phyloP scores from a whole-genome alignment of 1,140 invertebrate species.

The Anthonomus grandis region DNA sequence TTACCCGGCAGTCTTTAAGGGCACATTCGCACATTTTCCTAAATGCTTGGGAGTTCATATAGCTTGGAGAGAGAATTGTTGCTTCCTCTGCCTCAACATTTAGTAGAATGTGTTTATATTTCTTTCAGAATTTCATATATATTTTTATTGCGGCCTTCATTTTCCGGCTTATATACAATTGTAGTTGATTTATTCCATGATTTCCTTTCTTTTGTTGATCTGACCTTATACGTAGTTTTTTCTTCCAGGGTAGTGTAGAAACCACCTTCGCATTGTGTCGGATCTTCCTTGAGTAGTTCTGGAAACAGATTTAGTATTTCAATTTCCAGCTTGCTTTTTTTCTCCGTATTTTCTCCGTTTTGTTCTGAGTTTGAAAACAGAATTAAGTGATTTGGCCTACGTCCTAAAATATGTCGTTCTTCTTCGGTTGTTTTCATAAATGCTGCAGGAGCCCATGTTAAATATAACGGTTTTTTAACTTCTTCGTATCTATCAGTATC shows the following conservation, averaged over 20 bases:
- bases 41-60: neutral
- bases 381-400: too few relatives aligned
- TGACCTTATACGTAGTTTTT: too few relatives aligned
- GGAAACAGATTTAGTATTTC: neutral
- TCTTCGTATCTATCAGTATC: too few relatives aligned
- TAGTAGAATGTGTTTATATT: neutral
- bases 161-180: neutral
- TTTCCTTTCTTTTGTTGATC: neutral
- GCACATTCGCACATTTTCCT: neutral
- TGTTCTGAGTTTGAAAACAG: too few relatives aligned
- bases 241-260: too few relatives aligned
- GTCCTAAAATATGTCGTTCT: too few relatives aligned
- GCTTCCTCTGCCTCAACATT: neutral
- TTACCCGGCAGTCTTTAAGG: too few relatives aligned
- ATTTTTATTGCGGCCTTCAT: neutral
- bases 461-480: too few relatives aligned
- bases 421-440: too few relatives aligned
- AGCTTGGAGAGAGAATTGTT: neutral
- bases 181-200: neutral
- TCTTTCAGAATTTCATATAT: neutral
- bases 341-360: too few relatives aligned
- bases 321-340: too few relatives aligned
- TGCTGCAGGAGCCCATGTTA: too few relatives aligned
- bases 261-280: neutral
- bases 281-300: neutral